Evolutionary conservation across 2,888 invertebrate species (phyloP), one percentile per base, ranked within the genome.

Genomic region (Tachina grossa): DNA sequence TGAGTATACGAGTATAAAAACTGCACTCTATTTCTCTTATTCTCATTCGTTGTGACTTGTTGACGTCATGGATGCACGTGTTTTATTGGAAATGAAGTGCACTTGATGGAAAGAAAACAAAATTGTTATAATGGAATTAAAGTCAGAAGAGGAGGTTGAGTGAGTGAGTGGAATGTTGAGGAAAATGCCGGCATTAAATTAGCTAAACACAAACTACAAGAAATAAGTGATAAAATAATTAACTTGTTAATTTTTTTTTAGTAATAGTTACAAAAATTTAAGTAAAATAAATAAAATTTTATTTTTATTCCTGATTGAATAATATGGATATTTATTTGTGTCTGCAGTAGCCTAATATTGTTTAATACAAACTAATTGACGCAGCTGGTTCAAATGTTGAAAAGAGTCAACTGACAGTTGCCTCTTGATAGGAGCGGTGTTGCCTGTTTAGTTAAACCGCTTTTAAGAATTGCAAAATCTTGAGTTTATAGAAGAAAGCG

Each of bases 11-110:
- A n/a, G n/a, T n/a, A 9, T n/a, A 43, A 13, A 68, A 11, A 14
- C n/a, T 10, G 31, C 16, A n/a, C 55, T 76, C 14, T 10, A 43
- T n/a, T 19, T 22, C n/a, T 19, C 57, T 39, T 2, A 41, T 19
- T 43, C 19, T 43, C 53, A 53, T 11, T 41, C 9, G 43, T 31
- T 63, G 9, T 16, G 2, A 31, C 10, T 59, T 51, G 75, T 86
- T 88, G 89, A 90, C 90, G 90, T 90, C 89, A 90, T 87, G 84
- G 84, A 88, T 79, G 85, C 89, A 89, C 89, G 88, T 89, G 89
- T 53, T 87, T 80, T 85, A 86, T 80, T 86, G 81, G 80, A 84
- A 71, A 0, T 47, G 45, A 41, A 53, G n/a, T 66, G 11, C 13
- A 13, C 2, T 13, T 61, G 10, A 13, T 49, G 51, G 9, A 22